phyloP scores from a whole-genome alignment of 2,888 invertebrate species.

The Chloroclystis v-ata region DNA sequence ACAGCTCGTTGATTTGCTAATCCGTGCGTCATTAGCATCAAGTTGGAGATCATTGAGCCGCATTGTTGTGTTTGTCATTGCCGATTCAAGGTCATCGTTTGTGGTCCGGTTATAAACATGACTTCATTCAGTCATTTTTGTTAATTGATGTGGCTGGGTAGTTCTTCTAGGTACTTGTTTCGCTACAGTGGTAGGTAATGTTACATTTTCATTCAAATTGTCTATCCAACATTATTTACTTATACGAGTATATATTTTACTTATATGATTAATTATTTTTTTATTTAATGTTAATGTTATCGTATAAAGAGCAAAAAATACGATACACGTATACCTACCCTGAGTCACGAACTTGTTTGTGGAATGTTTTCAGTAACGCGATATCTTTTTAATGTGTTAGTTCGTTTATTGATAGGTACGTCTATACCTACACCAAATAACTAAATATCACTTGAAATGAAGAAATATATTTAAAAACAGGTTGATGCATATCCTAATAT shows the following conservation, averaged over 20 bases:
- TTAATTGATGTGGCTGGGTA: conserved; percentile 33
- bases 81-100: conserved; percentile 38
- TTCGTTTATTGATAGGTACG: no score
- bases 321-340: conserved; percentile 25
- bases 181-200: no score
- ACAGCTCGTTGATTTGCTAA: conserved; percentile 1
- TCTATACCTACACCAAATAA: no score
- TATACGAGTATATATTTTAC: no score
- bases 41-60: conserved; percentile 38
- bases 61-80: conserved; percentile 39
- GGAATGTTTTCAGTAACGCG: conserved; percentile 23
- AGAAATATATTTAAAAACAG: no score
- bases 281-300: not conserved
- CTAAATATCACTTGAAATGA: no score
- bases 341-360: conserved; percentile 34
- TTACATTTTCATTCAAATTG: no score
- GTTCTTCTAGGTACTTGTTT: conserved; percentile 11
- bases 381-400: no score
- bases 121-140: conserved; percentile 43
- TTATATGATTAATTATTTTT: no score
- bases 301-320: not conserved
- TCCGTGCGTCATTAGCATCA: conserved; percentile 39
- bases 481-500: no score
- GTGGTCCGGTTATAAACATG: conserved; percentile 42
- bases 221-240: no score